These are phyloP conservation scores for Lathronympha strigana DNA, from an alignment of 2,888 invertebrate genomes.

Conservation along the genomic window DNA sequence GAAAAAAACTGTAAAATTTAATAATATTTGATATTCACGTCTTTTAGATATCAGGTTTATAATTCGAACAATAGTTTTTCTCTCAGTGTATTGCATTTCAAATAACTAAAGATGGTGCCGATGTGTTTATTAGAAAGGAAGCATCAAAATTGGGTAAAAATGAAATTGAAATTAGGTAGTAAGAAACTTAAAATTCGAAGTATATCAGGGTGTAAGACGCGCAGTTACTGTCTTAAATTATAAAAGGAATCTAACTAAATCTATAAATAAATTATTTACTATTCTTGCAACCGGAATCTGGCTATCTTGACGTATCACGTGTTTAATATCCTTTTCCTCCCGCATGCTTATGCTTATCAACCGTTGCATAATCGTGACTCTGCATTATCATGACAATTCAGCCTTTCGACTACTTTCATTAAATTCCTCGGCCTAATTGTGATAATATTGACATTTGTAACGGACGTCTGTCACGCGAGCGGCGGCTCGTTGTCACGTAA, in stretches of 20 bases:
- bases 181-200: too few relatives aligned
- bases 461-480: constrained; percentile 29
- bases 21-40: too few relatives aligned
- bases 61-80: too few relatives aligned
- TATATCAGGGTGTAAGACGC: too few relatives aligned
- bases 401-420: constrained; percentile 31
- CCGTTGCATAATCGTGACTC: constrained; percentile 22
- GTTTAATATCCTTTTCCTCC: constrained; percentile 1
- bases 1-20: too few relatives aligned
- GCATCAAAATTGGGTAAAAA: too few relatives aligned
- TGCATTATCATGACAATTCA: constrained; percentile 12
- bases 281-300: not conserved
- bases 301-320: constrained; percentile 14
- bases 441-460: constrained; percentile 36
- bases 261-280: not conserved
- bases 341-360: constrained; percentile 3
- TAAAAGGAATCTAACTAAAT: not conserved
- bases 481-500: constrained; percentile 26
- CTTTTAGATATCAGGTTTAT: too few relatives aligned
- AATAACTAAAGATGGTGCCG: too few relatives aligned
- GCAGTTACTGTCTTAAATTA: too few relatives aligned
- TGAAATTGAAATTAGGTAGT: too few relatives aligned
- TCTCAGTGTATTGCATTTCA: too few relatives aligned
- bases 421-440: constrained; percentile 30
- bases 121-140: too few relatives aligned